Base-by-base conservation (phyloP, 2,888 invertebrate genomes). In the Sinopyrophorus schimmeli region DNA sequence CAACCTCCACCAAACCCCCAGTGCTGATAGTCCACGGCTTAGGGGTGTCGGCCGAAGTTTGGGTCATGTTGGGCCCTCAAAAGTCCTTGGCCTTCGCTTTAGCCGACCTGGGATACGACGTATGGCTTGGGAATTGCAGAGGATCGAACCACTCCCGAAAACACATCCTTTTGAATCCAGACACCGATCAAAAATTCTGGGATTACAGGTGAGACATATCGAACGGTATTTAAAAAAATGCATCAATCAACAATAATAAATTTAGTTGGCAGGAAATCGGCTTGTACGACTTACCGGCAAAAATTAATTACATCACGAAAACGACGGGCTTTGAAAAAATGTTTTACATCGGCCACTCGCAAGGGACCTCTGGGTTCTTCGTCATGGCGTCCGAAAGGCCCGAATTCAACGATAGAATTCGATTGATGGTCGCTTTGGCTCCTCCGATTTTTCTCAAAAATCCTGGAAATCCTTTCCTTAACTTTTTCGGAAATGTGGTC, bases 221-320 rank as follows among this genome's bases (percentile, higher is more conserved):
- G 9, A 21, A 21, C 7, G n/a, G n/a, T n/a, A n/a, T n/a, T n/a
- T n/a, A n/a, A n/a, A n/a, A n/a, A n/a, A n/a, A n/a, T n/a, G n/a
- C n/a, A n/a, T n/a, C n/a, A n/a, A n/a, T n/a, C n/a, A n/a, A n/a
- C n/a, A n/a, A n/a, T n/a, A n/a, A n/a, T n/a, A n/a, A n/a, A n/a
- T n/a, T n/a, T n/a, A n/a, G n/a, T n/a, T 90, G 84, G 82, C 84
- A 89, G 66, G 86, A 91, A 64, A 86, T 89, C 69, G 89, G 87
- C 0, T 71, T 76, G 47, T 81, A 81, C 64, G 91, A 92, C 68
- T 66, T 91, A 0, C 87, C 90, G 3, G 85, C 87, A 0, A 84
- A 83, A 77, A 80, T 92, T 15, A 83, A 90, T 64, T 80, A 83
- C 64, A 75, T 84, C 5, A 62, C 82, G 2, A 61, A 69, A 16